phyloP scores from a whole-genome alignment of 1,140 invertebrate species.

The Formica selysi region DNA sequence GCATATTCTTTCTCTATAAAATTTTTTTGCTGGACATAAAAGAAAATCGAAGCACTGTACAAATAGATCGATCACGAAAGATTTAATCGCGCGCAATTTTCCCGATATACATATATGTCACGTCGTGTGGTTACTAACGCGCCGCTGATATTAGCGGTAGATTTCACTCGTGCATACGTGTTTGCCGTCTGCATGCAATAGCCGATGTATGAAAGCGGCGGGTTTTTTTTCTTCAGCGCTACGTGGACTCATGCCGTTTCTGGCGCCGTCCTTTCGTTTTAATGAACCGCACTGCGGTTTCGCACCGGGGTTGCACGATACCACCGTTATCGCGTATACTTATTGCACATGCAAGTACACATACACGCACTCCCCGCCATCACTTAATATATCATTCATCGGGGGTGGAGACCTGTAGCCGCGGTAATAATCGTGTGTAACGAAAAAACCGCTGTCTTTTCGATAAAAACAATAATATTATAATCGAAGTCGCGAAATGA shows the following conservation, averaged over 20 bases:
- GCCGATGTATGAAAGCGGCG: background rate
- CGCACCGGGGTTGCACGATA: conserved; percentile 50
- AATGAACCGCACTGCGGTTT: conserved; percentile 60
- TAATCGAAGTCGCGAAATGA: background rate
- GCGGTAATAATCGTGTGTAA: conserved; percentile 12
- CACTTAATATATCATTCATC: conserved; percentile 29
- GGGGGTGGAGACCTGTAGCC: background rate
- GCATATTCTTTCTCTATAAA: background rate
- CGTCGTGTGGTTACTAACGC: background rate
- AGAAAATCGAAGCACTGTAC: conserved; percentile 7
- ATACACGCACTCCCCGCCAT: background rate
- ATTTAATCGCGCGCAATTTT: conserved; percentile 46
- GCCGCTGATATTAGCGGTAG: conserved; percentile 33
- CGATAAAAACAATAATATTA: background rate
- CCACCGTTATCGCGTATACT: conserved; percentile 11
- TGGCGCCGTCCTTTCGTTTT: conserved; percentile 48
- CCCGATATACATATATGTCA: conserved; percentile 23
- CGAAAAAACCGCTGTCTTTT: conserved; percentile 16
- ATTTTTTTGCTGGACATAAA: background rate
- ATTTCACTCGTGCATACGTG: background rate
- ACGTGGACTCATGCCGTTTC: conserved; percentile 23
- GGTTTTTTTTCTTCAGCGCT: background rate
- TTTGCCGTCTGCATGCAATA: conserved; percentile 46
- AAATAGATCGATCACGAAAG: conserved; percentile 8
- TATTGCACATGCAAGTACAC: conserved; percentile 50